Base-by-base conservation (phyloP, 2,113 vertebrate species). In the Chitala chitala region DNA sequence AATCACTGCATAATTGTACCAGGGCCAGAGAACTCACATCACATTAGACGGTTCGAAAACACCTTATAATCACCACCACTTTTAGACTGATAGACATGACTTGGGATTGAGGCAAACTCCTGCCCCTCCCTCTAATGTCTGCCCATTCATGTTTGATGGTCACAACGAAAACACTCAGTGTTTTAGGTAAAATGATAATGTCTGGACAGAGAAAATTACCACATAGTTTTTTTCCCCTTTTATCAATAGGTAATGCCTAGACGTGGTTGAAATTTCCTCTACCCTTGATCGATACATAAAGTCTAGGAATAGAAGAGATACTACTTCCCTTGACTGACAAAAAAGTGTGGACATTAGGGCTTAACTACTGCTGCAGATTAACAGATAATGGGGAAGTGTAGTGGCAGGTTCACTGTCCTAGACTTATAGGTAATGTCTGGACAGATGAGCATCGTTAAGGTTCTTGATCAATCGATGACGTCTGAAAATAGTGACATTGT, bases 241-340 rank as follows among this genome's bases (percentile, higher is more conserved):
- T 44, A 22, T 51, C 36, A 6, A 20, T 51, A 51, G 24, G 29
- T 69, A 51, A 53, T 36, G 68, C 13, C 42, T 26, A 50, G 15
- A 69, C 65, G n/a, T n/a, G n/a, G n/a, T n/a, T n/a, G n/a, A 50
- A 12, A 29, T 69, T 68, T 54, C 17, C 7, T 68, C 65, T 68
- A 24, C 13, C 5, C 12, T 50, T 51, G 24, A 51, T 17, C 26
- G 24, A 69, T 33, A 29, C 1, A 31, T 20, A 31, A 15, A 31
- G 26, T 31, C 56, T 17, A 59, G 33, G 56, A 4, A 33, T 33
- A 24, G 33, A 31, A 7, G 56, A 33, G 33, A 6, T 17, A 31
- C 46, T 33, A 9, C n/a, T n/a, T n/a, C n/a, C n/a, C n/a, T 20
- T 48, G 46, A 53, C 15, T 10, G 17, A 50, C 29, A 69, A n/a